Conservation (phyloP, 2,888 invertebrate species). For the Odontothrips loti region DNA sequence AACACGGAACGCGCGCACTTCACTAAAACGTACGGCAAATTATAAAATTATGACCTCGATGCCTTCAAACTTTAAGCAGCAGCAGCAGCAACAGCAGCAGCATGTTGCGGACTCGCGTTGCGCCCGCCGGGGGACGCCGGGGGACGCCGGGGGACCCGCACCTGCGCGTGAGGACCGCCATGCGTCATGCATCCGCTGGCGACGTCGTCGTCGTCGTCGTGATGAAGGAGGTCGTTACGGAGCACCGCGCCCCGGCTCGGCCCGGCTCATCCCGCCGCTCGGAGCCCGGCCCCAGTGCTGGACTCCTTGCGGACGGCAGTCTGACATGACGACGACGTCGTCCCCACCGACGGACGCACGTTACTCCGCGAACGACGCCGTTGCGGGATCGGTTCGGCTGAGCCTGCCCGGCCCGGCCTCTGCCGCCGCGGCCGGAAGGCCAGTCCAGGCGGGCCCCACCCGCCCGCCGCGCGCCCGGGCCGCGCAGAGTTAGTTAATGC, state of each 20-base stretch:
- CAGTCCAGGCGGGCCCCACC: no score
- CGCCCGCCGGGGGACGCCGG: not conserved
- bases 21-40: slow-evolving; percentile 18
- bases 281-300: no score
- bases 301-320: no score
- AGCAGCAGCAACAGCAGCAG: not conserved
- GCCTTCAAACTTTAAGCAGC: slow-evolving; percentile 15
- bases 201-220: no score
- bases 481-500: slow-evolving; percentile 22
- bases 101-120: not conserved
- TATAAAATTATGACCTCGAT: slow-evolving; percentile 25
- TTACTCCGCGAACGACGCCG: no score
- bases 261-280: no score
- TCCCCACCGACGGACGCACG: no score
- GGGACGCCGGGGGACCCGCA: not conserved
- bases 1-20: not conserved
- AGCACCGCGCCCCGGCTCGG: no score
- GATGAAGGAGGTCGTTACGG: no score
- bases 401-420: not conserved
- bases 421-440: not conserved
- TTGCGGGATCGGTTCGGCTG: no score
- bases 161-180: not conserved
- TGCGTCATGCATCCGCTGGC: no score
- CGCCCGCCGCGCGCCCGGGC: not conserved
- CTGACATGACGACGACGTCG: no score